A percentile compares a stretch with the other conserved stretches of the same genome.
phyloP scores from a whole-genome alignment of 2,888 invertebrate genomes.

The Opisthograptis luteolata region DNA sequence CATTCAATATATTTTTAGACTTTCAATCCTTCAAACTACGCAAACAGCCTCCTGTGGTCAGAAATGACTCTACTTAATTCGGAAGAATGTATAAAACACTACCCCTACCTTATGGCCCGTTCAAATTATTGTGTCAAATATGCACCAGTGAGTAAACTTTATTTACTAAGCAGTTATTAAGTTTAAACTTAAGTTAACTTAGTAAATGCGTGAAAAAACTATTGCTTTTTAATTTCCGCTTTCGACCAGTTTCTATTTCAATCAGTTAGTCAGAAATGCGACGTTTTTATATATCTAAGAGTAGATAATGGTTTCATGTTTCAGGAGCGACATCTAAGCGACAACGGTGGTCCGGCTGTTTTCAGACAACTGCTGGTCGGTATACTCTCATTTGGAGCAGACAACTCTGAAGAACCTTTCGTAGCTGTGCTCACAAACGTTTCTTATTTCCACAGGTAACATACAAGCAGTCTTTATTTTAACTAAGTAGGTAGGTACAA shows the following conservation, averaged over 20 bases:
- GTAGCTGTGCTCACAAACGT: constrained; percentile 65
- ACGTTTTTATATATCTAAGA: too few relatives aligned
- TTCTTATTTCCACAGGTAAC: constrained; percentile 65
- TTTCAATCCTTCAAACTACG: constrained; percentile 37
- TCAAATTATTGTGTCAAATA: constrained; percentile 66
- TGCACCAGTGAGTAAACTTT: constrained; percentile 49
- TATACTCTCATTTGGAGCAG: constrained; percentile 56
- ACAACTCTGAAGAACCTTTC: constrained; percentile 33
- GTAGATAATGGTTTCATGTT: constrained; percentile 6
- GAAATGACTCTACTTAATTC: constrained; percentile 53
- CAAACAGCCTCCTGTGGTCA: constrained; percentile 50
- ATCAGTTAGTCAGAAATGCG: too few relatives aligned
- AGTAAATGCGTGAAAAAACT: too few relatives aligned
- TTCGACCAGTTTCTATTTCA: too few relatives aligned
- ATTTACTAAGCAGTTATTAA: too few relatives aligned
- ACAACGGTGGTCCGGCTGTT: constrained; percentile 65
- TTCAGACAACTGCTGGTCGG: constrained; percentile 53
- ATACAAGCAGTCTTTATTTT: too few relatives aligned
- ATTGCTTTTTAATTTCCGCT: too few relatives aligned
- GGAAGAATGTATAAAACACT: constrained; percentile 45
- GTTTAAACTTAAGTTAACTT: too few relatives aligned
- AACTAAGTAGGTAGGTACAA: too few relatives aligned
- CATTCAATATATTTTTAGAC: constrained; percentile 46
- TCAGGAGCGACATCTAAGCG: constrained; percentile 57
- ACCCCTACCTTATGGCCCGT: constrained; percentile 45